Conservation (phyloP, 2,888 invertebrate genomes). For the Mythimna lalbum region DNA sequence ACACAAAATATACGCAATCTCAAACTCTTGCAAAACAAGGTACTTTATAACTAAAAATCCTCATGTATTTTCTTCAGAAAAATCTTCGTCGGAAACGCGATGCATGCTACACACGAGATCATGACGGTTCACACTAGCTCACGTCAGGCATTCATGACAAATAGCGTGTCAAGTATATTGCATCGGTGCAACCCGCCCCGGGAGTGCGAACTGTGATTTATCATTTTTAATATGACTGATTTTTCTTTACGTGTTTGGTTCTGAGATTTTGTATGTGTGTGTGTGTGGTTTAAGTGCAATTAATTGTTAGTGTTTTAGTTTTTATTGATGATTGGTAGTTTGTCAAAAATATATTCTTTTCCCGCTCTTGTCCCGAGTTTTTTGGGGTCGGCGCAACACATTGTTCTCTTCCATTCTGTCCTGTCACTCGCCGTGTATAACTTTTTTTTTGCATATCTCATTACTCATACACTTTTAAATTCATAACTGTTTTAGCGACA, state of each 20-base stretch:
- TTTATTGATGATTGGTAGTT: too few relatives aligned
- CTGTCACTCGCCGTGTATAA: too few relatives aligned
- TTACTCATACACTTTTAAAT: too few relatives aligned
- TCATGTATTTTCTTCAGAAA: conserved; percentile 51
- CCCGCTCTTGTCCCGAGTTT: too few relatives aligned
- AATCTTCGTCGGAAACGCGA: conserved; percentile 45
- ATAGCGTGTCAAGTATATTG: conserved; percentile 63
- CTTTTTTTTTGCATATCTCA: too few relatives aligned
- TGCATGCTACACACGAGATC: conserved; percentile 56
- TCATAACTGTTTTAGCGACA: too few relatives aligned
- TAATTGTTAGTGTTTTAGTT: neutral
- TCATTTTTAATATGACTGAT: conserved; percentile 63
- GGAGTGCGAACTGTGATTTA: conserved; percentile 58
- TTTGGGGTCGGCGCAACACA: too few relatives aligned
- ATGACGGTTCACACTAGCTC: conserved; percentile 51
- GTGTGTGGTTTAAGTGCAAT: neutral
- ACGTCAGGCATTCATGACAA: conserved; percentile 58
- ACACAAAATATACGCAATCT: conserved; percentile 21
- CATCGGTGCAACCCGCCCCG: conserved; percentile 58
- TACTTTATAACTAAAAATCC: conserved; percentile 34
- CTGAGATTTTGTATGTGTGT: neutral
- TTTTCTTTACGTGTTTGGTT: conserved; percentile 32
- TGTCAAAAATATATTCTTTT: too few relatives aligned
- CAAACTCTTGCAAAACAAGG: conserved; percentile 16
- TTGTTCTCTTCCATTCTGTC: too few relatives aligned